These are phyloP conservation scores for Cordilura impudica DNA, from an alignment of 2,888 invertebrate species.

Conservation along the genomic window DNA sequence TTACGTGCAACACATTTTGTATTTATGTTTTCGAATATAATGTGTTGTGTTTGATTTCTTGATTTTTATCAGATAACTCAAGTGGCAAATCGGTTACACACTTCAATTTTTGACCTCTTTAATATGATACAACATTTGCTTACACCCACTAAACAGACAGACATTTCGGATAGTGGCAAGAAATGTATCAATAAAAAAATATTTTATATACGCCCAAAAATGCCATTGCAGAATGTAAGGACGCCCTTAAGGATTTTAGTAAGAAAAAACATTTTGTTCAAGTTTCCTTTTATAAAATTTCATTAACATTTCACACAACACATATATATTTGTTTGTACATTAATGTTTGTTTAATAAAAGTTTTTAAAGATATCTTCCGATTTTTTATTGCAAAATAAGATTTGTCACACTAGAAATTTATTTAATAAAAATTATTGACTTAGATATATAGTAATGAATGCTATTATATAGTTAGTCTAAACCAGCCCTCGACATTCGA, in stretches of 20 bases:
- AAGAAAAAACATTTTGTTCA: constrained; percentile 5
- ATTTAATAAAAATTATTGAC: no score
- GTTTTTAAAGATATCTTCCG: no score
- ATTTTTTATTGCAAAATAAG: no score
- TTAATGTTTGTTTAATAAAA: background rate
- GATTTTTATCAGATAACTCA: constrained; percentile 74
- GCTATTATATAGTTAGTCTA: no score
- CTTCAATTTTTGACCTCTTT: constrained; percentile 68
- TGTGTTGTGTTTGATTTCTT: constrained; percentile 62
- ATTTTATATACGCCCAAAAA: background rate
- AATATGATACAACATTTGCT: constrained; percentile 41
- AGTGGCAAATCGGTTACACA: constrained; percentile 76
- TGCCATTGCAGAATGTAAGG: constrained; percentile 9
- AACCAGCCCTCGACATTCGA: no score
- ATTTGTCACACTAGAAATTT: no score
- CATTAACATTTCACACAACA: constrained; percentile 11
- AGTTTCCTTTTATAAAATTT: background rate
- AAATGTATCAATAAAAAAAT: constrained; percentile 15
- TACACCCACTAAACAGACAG: constrained; percentile 1
- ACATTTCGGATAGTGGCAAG: constrained; percentile 7
- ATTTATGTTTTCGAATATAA: background rate
- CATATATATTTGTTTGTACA: constrained; percentile 7
- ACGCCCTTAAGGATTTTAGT: constrained; percentile 6
- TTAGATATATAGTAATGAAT: no score
- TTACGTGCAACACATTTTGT: constrained; percentile 34